Percentiles rank a stretch among this genome's conserved stretches.
Evolutionary conservation across 1,140 invertebrate species (phyloP).

Genomic region (Frieseomelitta varia): DNA sequence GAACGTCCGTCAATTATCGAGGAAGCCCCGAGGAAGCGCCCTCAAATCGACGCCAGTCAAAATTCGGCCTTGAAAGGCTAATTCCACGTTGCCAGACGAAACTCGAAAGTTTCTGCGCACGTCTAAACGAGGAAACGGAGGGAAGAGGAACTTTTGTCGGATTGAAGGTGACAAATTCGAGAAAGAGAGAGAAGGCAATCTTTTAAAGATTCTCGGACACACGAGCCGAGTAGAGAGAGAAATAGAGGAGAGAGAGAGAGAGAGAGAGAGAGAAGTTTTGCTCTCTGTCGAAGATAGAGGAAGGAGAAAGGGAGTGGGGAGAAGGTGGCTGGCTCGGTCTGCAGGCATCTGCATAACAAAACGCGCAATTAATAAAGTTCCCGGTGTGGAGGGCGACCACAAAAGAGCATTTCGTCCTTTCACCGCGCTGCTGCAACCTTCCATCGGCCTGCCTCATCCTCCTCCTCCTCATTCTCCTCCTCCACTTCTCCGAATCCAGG

Average conservation of each 20-base stretch:
- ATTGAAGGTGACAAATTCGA: conserved; percentile 73
- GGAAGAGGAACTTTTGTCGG: conserved; percentile 64
- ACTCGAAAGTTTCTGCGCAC: neutral
- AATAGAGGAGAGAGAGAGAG: neutral
- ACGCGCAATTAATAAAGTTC: conserved; percentile 82
- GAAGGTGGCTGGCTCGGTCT: conserved; percentile 68
- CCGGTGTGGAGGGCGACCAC: conserved; percentile 70
- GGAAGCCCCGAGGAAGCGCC: too few relatives aligned
- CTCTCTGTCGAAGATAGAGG: conserved; percentile 34
- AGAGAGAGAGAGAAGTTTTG: conserved; percentile 69
- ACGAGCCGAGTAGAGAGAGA: neutral
- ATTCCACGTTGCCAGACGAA: neutral
- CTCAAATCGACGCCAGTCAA: neutral
- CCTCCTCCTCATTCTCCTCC: neutral
- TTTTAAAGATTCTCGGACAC: too few relatives aligned
- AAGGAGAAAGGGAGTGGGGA: neutral
- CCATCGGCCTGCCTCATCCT: neutral
- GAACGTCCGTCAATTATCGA: too few relatives aligned
- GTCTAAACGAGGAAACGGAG: neutral
- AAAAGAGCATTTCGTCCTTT: conserved; percentile 81
- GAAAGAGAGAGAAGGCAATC: neutral
- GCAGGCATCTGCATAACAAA: conserved; percentile 81
- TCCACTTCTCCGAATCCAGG: conserved; percentile 3
- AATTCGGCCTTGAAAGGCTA: neutral
- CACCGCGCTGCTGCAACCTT: conserved; percentile 71